Base-by-base conservation (phyloP, 2,888 invertebrate genomes). In the Acanthococcus lagerstroemiae region DNA sequence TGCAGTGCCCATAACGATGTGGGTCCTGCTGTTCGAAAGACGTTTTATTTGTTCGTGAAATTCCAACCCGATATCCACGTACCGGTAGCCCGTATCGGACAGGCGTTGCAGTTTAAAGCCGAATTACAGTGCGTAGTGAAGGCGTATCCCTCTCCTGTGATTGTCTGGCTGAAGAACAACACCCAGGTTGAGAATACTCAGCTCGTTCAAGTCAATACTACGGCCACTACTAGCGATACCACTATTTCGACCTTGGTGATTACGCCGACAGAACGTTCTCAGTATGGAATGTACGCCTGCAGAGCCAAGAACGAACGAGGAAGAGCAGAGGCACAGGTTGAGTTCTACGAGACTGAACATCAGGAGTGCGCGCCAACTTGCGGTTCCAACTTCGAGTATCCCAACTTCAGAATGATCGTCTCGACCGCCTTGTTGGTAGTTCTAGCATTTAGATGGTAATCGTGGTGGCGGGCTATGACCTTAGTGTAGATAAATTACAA, bases 361-460 rank as follows among this genome's bases (percentile, higher is more conserved):
- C 92, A 93, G 71, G 88, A 93, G 73, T 94, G 94, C 75, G 93
- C 93, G 72, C 93, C 93, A 69, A 93, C 93, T 73, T 94, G 93
- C 77, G 46, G 46, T 45, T 45, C 46, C 19, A 4, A 15, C 15
- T 45, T 45, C 19, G 15, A 19, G 46, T 45, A 45, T 19, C 17
- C 46, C 17, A 19, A 45, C 15, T 19, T 45, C 4, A n/a, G 46
- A 45, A 5, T 45, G 4, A 19, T 45, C 4, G 46, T 19, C 15
- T 17, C 46, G 5, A 45, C 46, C 15, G 19, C 17, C 46, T 45
- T 19, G 17, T 4, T 15, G 46, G 46, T 15, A 4, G 46, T 45
- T 4, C 6, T 15, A n/a, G n/a, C n/a, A n/a, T n/a, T n/a, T n/a
- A n/a, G n/a, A n/a, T n/a, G n/a, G n/a, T n/a, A n/a, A n/a, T n/a